Conservation (phyloP, 1,140 invertebrate species). For the Drosophila sproati region DNA sequence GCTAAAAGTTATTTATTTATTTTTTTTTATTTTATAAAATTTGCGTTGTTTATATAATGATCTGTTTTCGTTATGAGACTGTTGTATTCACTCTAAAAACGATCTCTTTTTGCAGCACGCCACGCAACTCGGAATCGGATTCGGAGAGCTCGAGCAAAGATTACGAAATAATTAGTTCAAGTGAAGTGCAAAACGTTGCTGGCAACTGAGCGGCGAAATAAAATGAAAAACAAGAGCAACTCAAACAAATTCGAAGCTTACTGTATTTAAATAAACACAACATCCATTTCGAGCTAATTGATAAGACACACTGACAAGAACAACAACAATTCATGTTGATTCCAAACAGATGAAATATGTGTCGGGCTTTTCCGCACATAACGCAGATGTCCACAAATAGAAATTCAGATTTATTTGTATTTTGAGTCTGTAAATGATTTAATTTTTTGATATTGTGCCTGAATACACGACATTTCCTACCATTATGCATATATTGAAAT, state of each 20-base stretch:
- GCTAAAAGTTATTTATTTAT: constrained; percentile 7
- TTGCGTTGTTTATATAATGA: constrained; percentile 1
- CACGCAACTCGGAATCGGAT: constrained; percentile 74
- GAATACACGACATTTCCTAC: constrained; percentile 51
- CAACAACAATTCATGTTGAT: constrained; percentile 53
- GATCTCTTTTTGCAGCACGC: constrained; percentile 61
- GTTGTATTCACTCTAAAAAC: constrained; percentile 8
- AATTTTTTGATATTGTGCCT: constrained; percentile 54
- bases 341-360: constrained; percentile 52
- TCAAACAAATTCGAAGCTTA: constrained; percentile 38
- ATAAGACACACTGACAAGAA: constrained; percentile 61
- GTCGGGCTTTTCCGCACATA: constrained; percentile 47
- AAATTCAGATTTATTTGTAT: constrained; percentile 14
- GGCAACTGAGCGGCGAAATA: constrained; percentile 58
- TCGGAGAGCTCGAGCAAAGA: constrained; percentile 82
- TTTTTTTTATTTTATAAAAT: constrained; percentile 13
- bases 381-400: constrained; percentile 14
- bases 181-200: constrained; percentile 81
- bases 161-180: constrained; percentile 83
- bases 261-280: constrained; percentile 61
- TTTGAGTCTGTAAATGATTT: constrained; percentile 27
- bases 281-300: constrained; percentile 67
- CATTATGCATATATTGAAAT: constrained; percentile 25
- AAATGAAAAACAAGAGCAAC: constrained; percentile 11
- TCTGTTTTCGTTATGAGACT: constrained; percentile 6